Evolutionary conservation across 2,113 vertebrate species (phyloP).

Genomic region (Echinops telfairi): DNA sequence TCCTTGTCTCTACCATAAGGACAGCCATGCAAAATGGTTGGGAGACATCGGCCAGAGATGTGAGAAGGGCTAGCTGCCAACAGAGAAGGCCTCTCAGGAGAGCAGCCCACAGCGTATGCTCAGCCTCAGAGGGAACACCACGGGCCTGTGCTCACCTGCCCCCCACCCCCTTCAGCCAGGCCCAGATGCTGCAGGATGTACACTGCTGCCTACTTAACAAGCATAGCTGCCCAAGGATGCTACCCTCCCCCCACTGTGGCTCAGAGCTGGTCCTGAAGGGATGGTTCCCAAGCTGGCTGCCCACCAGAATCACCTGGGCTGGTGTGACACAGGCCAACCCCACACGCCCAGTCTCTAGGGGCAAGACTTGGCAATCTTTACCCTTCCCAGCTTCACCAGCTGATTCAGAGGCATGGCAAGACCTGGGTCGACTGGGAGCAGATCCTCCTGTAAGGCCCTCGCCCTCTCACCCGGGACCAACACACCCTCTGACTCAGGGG

Average conservation of each 20-base stretch:
- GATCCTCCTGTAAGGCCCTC: neutral
- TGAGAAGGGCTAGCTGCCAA: neutral
- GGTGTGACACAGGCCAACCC: neutral
- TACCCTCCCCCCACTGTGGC: neutral
- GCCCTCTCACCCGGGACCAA: neutral
- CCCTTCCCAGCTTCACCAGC: neutral
- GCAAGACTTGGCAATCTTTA: neutral
- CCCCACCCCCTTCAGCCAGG: neutral
- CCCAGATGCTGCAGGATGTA: neutral
- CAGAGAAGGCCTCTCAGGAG: neutral
- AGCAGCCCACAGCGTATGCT: neutral
- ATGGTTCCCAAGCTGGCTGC: neutral
- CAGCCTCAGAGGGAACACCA: neutral
- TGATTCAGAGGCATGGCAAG: neutral
- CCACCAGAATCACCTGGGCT: neutral
- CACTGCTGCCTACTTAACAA: neutral
- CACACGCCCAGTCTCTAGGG: neutral
- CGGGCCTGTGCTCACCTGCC: fast-evolving
- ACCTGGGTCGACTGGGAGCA: neutral
- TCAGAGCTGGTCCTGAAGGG: neutral
- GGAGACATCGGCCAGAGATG: neutral
- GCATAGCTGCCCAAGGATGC: neutral
- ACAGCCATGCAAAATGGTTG: neutral
- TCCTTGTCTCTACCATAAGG: neutral
- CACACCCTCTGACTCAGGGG: fast-evolving